A percentile compares a stretch with the other conserved stretches of the same genome.
phyloP scores from a whole-genome alignment of 2,797 vertebrate genomes.

The Macrochelys suwanniensis region DNA sequence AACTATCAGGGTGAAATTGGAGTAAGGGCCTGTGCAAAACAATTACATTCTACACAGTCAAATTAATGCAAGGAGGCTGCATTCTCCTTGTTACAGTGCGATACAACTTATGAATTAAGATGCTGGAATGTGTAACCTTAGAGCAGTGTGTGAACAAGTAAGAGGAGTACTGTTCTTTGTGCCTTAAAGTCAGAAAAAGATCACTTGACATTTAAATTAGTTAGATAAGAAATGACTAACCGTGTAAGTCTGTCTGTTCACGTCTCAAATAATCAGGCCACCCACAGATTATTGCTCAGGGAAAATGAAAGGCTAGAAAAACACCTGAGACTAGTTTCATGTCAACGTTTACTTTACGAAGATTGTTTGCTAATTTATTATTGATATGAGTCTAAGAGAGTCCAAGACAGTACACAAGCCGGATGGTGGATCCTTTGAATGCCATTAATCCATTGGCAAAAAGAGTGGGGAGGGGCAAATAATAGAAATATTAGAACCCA shows the following conservation, averaged over 20 bases:
- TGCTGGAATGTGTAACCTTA: neutral
- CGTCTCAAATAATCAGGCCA: neutral
- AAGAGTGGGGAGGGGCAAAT: neutral
- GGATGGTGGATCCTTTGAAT: neutral
- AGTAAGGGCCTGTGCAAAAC: neutral
- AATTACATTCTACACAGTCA: neutral
- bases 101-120: neutral
- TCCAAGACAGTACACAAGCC: neutral
- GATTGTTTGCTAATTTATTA: neutral
- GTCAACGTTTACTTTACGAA: fast-evolving
- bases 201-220: neutral
- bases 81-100: neutral
- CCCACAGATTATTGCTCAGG: neutral
- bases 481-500: neutral
- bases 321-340: neutral
- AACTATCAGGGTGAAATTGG: fast-evolving
- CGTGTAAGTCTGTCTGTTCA: neutral
- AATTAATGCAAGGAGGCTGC: neutral
- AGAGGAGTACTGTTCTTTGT: neutral
- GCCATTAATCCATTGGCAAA: neutral
- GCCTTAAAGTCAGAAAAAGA: neutral
- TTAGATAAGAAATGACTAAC: neutral
- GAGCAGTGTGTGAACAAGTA: neutral
- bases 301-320: neutral
- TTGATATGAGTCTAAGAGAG: neutral